phyloP scores from a whole-genome alignment of 2,888 invertebrate genomes.

The Endotricha flammealis region DNA sequence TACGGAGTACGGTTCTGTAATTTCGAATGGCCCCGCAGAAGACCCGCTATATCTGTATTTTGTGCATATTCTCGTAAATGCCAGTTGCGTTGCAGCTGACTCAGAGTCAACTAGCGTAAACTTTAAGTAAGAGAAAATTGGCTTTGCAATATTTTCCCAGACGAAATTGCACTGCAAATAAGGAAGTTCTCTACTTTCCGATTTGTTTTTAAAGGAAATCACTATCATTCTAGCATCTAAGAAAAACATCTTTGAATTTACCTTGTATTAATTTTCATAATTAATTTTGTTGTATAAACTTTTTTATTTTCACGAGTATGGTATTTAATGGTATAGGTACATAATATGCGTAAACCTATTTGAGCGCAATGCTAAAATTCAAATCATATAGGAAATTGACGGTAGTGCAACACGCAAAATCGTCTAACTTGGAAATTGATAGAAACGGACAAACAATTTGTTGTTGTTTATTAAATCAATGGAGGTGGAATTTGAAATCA shows the following conservation, averaged over 20 bases:
- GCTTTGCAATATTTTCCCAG: slow-evolving; percentile 52
- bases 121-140: slow-evolving; percentile 56
- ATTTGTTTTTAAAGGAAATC: slow-evolving; percentile 34
- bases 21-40: slow-evolving; percentile 39
- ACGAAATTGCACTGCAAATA: slow-evolving; percentile 50
- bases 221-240: background rate
- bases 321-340: slow-evolving; percentile 29
- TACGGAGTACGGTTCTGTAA: slow-evolving; percentile 35
- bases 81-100: slow-evolving; percentile 49
- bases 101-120: slow-evolving; percentile 60
- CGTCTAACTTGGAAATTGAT: slow-evolving; percentile 10
- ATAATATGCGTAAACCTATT: slow-evolving; percentile 9
- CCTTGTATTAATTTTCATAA: too few species aligned
- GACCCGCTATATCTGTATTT: slow-evolving; percentile 38
- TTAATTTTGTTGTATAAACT: too few species aligned
- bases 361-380: too few species aligned
- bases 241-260: too few species aligned
- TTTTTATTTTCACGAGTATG: too few species aligned
- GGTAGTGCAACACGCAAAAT: slow-evolving; percentile 2
- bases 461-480: slow-evolving; percentile 62
- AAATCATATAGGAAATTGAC: too few species aligned
- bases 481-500: slow-evolving; percentile 66
- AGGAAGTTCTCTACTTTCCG: slow-evolving; percentile 39
- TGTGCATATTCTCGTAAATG: slow-evolving; percentile 37
- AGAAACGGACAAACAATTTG: slow-evolving; percentile 29